Conservation (phyloP, 1,140 invertebrate genomes). For the Lasaia peninsularis region DNA sequence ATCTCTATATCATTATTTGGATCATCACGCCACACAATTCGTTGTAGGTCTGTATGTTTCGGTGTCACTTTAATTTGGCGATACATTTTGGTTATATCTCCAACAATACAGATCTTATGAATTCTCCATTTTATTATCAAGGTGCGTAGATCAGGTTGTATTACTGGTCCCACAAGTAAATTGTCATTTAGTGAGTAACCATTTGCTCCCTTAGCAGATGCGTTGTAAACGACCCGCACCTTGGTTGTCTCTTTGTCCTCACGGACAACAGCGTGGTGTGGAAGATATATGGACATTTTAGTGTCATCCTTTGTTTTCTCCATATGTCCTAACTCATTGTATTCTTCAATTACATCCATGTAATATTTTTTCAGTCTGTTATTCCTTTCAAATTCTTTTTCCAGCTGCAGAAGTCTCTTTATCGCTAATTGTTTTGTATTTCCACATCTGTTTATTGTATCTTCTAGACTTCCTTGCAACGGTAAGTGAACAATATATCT, state of each 20-base stretch:
- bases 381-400: conserved; percentile 25
- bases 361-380: conserved; percentile 25
- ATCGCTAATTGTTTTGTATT: conserved; percentile 26
- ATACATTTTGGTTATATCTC: conserved; percentile 32
- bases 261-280: conserved; percentile 32
- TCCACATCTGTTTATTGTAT: conserved; percentile 24
- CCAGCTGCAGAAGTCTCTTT: conserved; percentile 24
- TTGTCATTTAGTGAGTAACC: conserved; percentile 25
- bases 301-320: conserved; percentile 10
- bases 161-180: conserved; percentile 28
- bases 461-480: conserved; percentile 22
- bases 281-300: conserved; percentile 22
- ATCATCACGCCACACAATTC: conserved; percentile 50
- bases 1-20: conserved; percentile 27
- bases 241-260: conserved; percentile 34
- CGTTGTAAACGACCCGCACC: conserved; percentile 32
- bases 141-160: conserved; percentile 29
- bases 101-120: conserved; percentile 27
- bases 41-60: conserved; percentile 39
- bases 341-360: conserved; percentile 27
- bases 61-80: conserved; percentile 23
- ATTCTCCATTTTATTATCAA: conserved; percentile 26
- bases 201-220: conserved; percentile 29
- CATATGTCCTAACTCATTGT: conserved; percentile 14
- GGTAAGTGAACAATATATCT: conserved; percentile 30